These are phyloP conservation scores for Pangasius krempfi DNA, from an alignment of 2,797 vertebrate genomes.

Conservation along the genomic window DNA sequence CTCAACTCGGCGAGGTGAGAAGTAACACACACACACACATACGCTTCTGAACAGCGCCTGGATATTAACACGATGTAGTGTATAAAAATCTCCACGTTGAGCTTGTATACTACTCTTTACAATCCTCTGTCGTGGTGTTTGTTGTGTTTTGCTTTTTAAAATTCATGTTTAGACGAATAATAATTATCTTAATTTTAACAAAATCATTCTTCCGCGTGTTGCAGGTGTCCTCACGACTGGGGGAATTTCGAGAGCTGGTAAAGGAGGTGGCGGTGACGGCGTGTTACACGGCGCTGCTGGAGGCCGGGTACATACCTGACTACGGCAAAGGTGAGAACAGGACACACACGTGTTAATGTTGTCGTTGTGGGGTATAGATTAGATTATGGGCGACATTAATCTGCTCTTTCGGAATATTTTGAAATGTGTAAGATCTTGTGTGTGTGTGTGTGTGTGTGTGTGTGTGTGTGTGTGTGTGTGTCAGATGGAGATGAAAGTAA, in stretches of 20 bases:
- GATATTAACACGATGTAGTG: background rate
- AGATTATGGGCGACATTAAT: background rate
- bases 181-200: background rate
- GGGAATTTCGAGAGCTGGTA: slow-evolving; percentile 78
- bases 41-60: background rate
- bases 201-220: slow-evolving; percentile 16
- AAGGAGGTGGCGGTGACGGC: slow-evolving; percentile 78
- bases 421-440: background rate
- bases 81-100: too few species aligned
- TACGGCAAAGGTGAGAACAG: slow-evolving; percentile 51
- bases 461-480: slow-evolving; percentile 22
- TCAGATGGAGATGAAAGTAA: slow-evolving; percentile 46
- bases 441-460: slow-evolving; percentile 1
- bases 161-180: too few species aligned
- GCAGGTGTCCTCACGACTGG: slow-evolving; percentile 73
- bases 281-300: slow-evolving; percentile 72
- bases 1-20: slow-evolving; percentile 75
- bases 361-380: background rate
- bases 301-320: slow-evolving; percentile 67
- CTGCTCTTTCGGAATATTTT: background rate
- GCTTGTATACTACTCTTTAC: too few species aligned
- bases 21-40: background rate
- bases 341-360: slow-evolving; percentile 26
- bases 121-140: too few species aligned
- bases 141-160: too few species aligned